Percentiles rank a stretch among this genome's conserved stretches.
These are phyloP conservation scores for Pentamera pediparva DNA, from an alignment of 53 echinoderm and acorn worm genomes.

Conservation along the genomic window DNA sequence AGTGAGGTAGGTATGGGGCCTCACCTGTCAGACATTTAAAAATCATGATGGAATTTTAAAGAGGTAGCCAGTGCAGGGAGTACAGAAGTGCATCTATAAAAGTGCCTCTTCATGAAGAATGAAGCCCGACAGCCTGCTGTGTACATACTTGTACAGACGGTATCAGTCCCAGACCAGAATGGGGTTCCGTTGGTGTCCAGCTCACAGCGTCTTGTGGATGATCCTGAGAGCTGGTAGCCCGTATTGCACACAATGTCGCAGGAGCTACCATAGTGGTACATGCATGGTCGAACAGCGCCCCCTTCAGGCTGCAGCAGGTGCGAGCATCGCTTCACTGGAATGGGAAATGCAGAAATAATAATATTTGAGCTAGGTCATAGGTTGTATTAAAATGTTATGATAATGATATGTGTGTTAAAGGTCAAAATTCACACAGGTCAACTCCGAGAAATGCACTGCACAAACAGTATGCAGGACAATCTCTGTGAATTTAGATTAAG, in stretches of 20 bases:
- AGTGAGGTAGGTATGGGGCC: too few relatives aligned
- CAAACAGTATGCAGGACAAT: too few relatives aligned
- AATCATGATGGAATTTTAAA: too few relatives aligned
- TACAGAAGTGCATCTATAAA: too few relatives aligned
- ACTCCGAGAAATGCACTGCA: too few relatives aligned
- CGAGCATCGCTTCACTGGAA: conserved; percentile 57
- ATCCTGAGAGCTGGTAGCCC: conserved; percentile 57
- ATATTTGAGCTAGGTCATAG: neutral
- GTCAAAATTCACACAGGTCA: too few relatives aligned
- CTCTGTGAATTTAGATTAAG: too few relatives aligned
- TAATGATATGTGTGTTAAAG: neutral
- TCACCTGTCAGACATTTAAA: too few relatives aligned
- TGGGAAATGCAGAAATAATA: neutral
- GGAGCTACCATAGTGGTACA: conserved; percentile 37
- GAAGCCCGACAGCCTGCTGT: neutral
- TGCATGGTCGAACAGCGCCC: conserved; percentile 32
- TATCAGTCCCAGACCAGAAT: conserved; percentile 42
- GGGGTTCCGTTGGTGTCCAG: conserved; percentile 10
- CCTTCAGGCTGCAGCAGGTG: conserved; percentile 27
- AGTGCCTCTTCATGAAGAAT: too few relatives aligned
- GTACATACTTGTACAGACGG: conserved; percentile 54
- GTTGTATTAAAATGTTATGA: neutral
- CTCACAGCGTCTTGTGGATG: conserved; percentile 37
- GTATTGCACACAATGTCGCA: conserved; percentile 44
- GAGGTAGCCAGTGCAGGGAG: too few relatives aligned